Evolutionary conservation across 2,888 invertebrate species (phyloP).

Genomic region (Harmothoe impar): DNA sequence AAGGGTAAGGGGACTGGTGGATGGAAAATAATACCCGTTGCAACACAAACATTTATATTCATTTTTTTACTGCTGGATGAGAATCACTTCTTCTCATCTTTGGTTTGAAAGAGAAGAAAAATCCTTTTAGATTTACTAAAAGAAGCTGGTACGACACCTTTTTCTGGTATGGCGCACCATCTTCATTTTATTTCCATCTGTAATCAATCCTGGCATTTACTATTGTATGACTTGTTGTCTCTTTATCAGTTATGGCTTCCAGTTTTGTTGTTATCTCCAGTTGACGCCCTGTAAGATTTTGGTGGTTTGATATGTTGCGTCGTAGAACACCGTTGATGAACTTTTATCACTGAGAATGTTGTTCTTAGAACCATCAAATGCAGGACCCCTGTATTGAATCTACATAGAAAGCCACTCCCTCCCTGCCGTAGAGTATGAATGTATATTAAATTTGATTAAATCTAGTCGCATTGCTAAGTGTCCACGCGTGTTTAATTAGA

Average conservation of each 20-base stretch:
- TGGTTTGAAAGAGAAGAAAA: neutral
- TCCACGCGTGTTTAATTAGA: too few relatives aligned
- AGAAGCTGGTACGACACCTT: neutral
- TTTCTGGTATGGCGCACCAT: neutral
- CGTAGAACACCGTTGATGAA: neutral
- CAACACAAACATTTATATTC: neutral
- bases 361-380: neutral
- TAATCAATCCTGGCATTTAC: neutral
- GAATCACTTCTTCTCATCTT: neutral
- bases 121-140: neutral
- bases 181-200: neutral
- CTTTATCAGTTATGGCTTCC: neutral
- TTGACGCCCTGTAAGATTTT: neutral
- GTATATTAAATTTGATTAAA: too few relatives aligned
- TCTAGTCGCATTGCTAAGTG: too few relatives aligned
- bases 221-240: neutral
- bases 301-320: slow-evolving; percentile 6
- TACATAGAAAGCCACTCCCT: too few relatives aligned
- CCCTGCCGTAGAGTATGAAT: too few relatives aligned
- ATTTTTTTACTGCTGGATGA: neutral
- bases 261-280: slow-evolving; percentile 8
- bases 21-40: neutral
- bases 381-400: too few relatives aligned
- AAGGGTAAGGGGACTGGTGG: slow-evolving; percentile 11
- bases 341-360: neutral